Base-by-base conservation (phyloP, 2,888 invertebrate species). In the Callyntrura sp. region DNA sequence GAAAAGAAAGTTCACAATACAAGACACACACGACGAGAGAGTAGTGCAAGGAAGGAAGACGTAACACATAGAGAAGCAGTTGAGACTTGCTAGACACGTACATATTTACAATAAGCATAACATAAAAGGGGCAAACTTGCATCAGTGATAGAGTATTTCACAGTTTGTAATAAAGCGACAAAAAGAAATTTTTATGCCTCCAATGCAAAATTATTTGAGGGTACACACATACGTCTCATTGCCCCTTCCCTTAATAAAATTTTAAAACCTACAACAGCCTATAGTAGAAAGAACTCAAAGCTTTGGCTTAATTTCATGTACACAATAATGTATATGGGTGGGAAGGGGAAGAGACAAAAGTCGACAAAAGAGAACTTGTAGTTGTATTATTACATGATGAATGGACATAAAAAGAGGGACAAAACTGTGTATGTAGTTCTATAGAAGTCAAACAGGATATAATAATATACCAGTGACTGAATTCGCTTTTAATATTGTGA, bases 341-440 rank as follows among this genome's bases (percentile, higher is more conserved):
- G 3, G 35, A 35, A 35, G 5, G n/a, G 55, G 55, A 51, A 68
- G 55, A 20, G 62, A 62, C 25, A 23, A 35, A 76, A 55, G 23
- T 51, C 76, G 51, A 76, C 55, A 76, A 51, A 76, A 76, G 51
- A 51, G 51, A 76, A 79, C 28, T 76, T 68, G 2, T 48, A 23
- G n/a, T 48, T 23, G 12, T 73, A 73, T 23, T 23, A 35, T 35
- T 25, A 73, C 73, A 73, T 48, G 73, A 73, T 73, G 88, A 84
- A 88, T 88, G 88, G 88, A 88, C 78, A 88, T n/a, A 65, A 73
- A 70, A 73, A 73, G 73, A 73, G 73, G 35, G 73, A 48, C 45
- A 48, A 48, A 73, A 73, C n/a, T n/a, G n/a, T n/a, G n/a, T 43
- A 6, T 23, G 43, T 51, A 43, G 43, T 35, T 35, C 6, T 35